Conservation (phyloP, 2,113 vertebrate genomes). For the Gavia stellata region DNA sequence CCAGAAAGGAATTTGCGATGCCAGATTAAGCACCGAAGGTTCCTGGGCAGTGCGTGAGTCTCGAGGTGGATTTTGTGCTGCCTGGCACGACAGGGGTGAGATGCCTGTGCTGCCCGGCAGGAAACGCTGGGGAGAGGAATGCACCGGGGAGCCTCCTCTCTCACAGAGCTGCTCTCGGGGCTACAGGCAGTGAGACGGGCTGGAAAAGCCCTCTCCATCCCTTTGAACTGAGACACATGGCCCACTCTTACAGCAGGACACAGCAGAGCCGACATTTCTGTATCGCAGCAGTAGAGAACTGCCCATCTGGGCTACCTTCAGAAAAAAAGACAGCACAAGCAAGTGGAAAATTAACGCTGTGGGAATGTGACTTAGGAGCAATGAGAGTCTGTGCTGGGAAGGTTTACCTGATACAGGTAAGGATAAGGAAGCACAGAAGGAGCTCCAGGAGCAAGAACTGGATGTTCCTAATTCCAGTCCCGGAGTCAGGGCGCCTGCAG, state of each 20-base stretch:
- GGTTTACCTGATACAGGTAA: neutral
- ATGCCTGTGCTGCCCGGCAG: neutral
- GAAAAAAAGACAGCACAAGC: neutral
- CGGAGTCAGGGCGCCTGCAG: neutral
- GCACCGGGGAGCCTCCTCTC: neutral
- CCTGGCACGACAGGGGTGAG: neutral
- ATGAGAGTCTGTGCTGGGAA: neutral
- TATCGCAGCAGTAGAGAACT: neutral
- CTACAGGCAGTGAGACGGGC: neutral
- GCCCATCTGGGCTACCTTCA: neutral
- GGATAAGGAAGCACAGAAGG: neutral
- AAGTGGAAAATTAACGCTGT: neutral
- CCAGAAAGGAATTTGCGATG: constrained; percentile 54
- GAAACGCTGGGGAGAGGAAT: neutral
- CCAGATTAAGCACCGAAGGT: constrained; percentile 27
- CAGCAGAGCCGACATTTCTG: neutral
- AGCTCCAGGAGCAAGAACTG: constrained; percentile 48
- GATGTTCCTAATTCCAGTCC: constrained; percentile 63
- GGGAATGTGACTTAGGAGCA: neutral
- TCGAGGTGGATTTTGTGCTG: neutral
- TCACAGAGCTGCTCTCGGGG: accelerated
- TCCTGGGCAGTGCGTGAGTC: neutral
- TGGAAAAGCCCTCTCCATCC: neutral
- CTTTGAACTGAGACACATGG: neutral
- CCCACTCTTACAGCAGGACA: neutral